Conservation (phyloP, 2,797 vertebrate species). For the Odontamblyopus lacepedii region DNA sequence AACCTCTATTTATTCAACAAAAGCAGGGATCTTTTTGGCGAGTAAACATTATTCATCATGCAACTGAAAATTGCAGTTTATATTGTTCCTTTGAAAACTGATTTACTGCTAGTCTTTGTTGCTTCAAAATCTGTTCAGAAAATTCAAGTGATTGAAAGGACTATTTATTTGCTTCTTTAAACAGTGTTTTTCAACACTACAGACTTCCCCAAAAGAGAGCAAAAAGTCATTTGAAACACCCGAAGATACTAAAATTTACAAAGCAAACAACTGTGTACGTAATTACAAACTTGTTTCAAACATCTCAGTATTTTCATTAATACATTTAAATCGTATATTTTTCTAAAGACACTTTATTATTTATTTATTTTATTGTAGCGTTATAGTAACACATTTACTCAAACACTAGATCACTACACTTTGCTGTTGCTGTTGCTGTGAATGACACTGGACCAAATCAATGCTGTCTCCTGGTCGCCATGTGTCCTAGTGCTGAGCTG, state of each 20-base stretch:
- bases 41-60: constrained; percentile 63
- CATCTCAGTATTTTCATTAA: no score
- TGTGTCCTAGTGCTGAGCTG: constrained; percentile 31
- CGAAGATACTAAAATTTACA: not conserved
- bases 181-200: not conserved
- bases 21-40: constrained; percentile 46
- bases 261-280: not conserved
- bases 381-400: not conserved
- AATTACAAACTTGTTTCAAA: not conserved
- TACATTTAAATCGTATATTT: no score
- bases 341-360: not conserved
- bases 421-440: constrained; percentile 1
- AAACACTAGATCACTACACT: not conserved
- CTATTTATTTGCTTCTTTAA: constrained; percentile 15
- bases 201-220: not conserved
- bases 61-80: constrained; percentile 50
- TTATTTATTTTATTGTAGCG: not conserved
- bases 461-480: constrained; percentile 38
- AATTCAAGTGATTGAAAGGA: constrained; percentile 11
- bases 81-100: constrained; percentile 46
- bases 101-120: constrained; percentile 32
- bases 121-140: constrained; percentile 3
- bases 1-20: constrained; percentile 47
- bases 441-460: constrained; percentile 37
- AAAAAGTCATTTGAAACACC: not conserved